Evolutionary conservation across 2,797 vertebrate species (phyloP).

Genomic region (Bovichtus diacanthus): DNA sequence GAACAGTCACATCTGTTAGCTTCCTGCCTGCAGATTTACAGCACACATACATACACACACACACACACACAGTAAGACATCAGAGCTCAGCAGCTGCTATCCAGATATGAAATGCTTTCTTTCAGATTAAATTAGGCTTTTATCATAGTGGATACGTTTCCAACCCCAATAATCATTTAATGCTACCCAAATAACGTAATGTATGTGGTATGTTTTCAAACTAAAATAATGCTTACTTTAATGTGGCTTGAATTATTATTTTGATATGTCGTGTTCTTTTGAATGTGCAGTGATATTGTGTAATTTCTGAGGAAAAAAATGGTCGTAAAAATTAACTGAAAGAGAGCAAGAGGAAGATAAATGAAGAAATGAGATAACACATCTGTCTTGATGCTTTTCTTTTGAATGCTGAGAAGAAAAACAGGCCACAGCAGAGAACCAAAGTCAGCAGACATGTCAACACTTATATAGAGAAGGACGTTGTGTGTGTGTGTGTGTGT

Average conservation of each 20-base stretch:
- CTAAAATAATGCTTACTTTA: background rate
- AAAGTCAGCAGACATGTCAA: slow-evolving; percentile 77
- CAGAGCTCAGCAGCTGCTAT: slow-evolving; percentile 67
- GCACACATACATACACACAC: slow-evolving; percentile 20
- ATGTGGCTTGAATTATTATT: background rate
- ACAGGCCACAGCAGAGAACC: slow-evolving; percentile 65
- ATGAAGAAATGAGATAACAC: slow-evolving; percentile 53
- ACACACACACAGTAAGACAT: slow-evolving; percentile 33
- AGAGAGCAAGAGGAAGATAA: slow-evolving; percentile 24
- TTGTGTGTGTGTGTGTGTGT: slow-evolving; percentile 10
- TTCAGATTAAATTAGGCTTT: slow-evolving; percentile 58
- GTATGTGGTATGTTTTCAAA: slow-evolving; percentile 20
- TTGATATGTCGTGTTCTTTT: background rate
- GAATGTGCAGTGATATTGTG: background rate
- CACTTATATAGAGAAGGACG: slow-evolving; percentile 64
- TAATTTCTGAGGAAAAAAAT: slow-evolving; percentile 7
- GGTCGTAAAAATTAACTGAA: slow-evolving; percentile 11
- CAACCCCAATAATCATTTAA: slow-evolving; percentile 23
- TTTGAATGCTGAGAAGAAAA: slow-evolving; percentile 59
- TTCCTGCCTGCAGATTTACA: slow-evolving; percentile 55
- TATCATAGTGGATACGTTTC: slow-evolving; percentile 40
- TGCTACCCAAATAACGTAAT: slow-evolving; percentile 23
- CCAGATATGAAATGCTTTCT: slow-evolving; percentile 80
- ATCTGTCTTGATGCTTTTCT: slow-evolving; percentile 59
- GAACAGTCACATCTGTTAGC: slow-evolving; percentile 46